These are phyloP conservation scores for Sebastes kiyomatsui DNA, from an alignment of 2,797 vertebrate genomes.

Conservation along the genomic window DNA sequence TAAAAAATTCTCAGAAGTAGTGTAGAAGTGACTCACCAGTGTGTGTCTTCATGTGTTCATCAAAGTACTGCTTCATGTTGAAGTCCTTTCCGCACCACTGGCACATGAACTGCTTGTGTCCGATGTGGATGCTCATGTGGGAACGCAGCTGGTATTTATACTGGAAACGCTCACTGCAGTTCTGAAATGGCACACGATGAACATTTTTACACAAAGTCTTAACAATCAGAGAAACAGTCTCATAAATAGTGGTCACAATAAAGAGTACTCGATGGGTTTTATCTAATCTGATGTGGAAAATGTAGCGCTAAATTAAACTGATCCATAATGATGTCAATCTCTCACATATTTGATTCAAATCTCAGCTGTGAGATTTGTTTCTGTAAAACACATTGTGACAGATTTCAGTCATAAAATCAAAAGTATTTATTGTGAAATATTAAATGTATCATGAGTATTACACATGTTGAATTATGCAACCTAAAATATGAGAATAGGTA, in stretches of 20 bases:
- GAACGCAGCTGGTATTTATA: constrained; percentile 99
- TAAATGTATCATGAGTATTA: background rate
- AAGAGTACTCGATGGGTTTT: background rate
- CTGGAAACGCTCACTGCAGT: constrained; percentile 88
- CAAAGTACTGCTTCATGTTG: constrained; percentile 99
- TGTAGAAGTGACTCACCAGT: constrained; percentile 75
- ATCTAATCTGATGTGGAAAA: background rate
- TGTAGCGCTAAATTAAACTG: background rate
- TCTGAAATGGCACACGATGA: constrained; percentile 30
- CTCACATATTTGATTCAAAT: background rate
- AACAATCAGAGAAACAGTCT: background rate
- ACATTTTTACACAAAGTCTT: background rate
- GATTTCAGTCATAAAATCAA: background rate
- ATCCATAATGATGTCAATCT: background rate
- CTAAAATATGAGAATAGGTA: background rate
- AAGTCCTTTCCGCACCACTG: constrained; percentile 99
- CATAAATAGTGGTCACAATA: background rate
- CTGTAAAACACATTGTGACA: background rate
- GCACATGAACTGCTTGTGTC: constrained; percentile 99
- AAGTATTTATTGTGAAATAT: constrained; percentile 5
- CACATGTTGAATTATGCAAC: background rate
- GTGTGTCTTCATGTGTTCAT: constrained; percentile 98
- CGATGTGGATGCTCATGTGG: constrained; percentile 99
- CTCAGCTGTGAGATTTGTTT: background rate
- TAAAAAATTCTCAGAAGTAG: background rate